A percentile compares a stretch with the other conserved stretches of the same genome.
Evolutionary conservation across 1,140 invertebrate genomes (phyloP).

Genomic region (Pseudomyrmex gracilis): DNA sequence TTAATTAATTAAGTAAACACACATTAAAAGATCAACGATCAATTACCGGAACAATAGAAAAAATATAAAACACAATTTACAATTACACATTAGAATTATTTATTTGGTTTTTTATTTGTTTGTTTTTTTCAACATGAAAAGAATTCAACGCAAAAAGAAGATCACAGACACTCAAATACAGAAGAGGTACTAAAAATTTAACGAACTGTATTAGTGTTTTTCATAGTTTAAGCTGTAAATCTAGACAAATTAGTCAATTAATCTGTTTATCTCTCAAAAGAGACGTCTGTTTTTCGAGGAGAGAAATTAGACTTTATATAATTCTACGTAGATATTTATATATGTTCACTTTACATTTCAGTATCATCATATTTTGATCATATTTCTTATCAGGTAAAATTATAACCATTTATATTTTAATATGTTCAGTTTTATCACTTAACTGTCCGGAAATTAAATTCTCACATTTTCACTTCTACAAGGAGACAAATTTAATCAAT

Average conservation of each 20-base stretch:
- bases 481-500: neutral
- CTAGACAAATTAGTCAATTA: neutral
- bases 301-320: neutral
- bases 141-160: neutral
- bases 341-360: too few relatives aligned
- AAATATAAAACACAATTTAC: neutral
- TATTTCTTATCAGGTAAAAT: neutral
- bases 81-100: neutral
- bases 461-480: slow-evolving; percentile 8
- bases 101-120: too few relatives aligned
- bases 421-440: neutral
- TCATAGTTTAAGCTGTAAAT: neutral
- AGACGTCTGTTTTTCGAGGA: too few relatives aligned
- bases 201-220: neutral
- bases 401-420: neutral
- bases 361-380: too few relatives aligned
- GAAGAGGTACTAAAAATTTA: slow-evolving; percentile 24
- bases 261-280: slow-evolving; percentile 2
- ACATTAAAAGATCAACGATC: neutral
- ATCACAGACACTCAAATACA: neutral
- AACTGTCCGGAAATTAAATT: neutral
- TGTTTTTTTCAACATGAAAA: too few relatives aligned
- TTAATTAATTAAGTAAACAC: slow-evolving; percentile 6
- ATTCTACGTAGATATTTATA: neutral
- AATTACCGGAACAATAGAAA: neutral